A percentile compares a stretch with the other conserved stretches of the same genome.
phyloP scores from a whole-genome alignment of 2,797 vertebrate species.

The Eidolon dupreanum region DNA sequence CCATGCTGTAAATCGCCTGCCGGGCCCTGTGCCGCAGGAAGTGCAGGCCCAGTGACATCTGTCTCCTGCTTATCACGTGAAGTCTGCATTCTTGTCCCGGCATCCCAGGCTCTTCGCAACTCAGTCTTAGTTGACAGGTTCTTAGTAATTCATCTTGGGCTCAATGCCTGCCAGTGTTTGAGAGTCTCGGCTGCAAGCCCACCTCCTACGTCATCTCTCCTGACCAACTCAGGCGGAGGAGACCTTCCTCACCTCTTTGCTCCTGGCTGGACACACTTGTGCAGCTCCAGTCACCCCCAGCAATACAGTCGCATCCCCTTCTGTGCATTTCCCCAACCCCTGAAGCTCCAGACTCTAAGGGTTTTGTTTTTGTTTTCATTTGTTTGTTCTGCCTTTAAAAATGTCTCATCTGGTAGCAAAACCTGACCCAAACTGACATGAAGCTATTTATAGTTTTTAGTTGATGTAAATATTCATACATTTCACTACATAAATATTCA shows the following conservation, averaged over 20 bases:
- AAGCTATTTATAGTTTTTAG: slow-evolving; percentile 63
- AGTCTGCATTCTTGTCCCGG: neutral
- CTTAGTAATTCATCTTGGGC: neutral
- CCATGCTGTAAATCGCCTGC: neutral
- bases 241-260: neutral
- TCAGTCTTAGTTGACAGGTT: neutral
- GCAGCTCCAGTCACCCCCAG: neutral
- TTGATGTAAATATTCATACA: slow-evolving; percentile 66
- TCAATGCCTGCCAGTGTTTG: neutral
- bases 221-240: neutral
- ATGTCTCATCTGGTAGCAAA: neutral
- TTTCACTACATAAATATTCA: slow-evolving; percentile 67
- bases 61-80: neutral
- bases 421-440: neutral
- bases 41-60: neutral
- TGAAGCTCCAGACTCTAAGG: neutral
- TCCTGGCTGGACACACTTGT: neutral
- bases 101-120: neutral
- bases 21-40: neutral
- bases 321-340: neutral
- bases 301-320: neutral
- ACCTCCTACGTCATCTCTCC: neutral
- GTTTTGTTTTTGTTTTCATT: slow-evolving; percentile 28
- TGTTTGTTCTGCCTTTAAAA: neutral
- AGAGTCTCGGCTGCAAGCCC: neutral